Evolutionary conservation across 2,888 invertebrate species (phyloP).

Genomic region (Prenolepis imparis): DNA sequence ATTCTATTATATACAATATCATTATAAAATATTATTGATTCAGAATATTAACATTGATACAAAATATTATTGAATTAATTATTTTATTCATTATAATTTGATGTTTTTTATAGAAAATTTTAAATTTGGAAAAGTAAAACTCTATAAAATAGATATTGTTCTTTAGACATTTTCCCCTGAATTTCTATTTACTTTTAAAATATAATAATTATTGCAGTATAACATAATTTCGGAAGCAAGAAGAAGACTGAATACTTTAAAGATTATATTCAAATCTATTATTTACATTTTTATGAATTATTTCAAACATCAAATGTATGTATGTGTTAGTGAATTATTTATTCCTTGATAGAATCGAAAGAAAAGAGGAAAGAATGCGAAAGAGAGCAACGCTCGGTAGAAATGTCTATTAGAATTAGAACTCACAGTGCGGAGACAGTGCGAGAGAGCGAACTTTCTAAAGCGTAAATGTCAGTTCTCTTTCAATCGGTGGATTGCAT

Average conservation of each 20-base stretch:
- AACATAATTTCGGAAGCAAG: background rate
- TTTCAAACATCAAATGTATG: background rate
- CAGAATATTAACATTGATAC: too few relatives aligned
- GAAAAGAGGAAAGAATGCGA: background rate
- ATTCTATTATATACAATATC: too few relatives aligned
- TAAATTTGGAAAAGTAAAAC: background rate
- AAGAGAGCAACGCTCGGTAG: conserved; percentile 36
- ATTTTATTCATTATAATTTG: background rate
- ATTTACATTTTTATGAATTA: background rate
- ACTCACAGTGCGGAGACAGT: conserved; percentile 71
- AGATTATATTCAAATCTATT: background rate
- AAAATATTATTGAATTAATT: background rate
- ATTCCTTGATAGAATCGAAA: background rate
- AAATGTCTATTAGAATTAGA: conserved; percentile 34
- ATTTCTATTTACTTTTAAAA: background rate
- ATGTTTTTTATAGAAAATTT: background rate
- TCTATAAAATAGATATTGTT: background rate
- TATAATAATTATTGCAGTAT: background rate
- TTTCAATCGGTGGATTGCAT: conserved; percentile 75
- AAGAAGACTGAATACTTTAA: background rate
- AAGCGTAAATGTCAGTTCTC: conserved; percentile 85
- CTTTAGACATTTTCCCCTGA: background rate
- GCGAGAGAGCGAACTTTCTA: conserved; percentile 83
- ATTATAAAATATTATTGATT: background rate
- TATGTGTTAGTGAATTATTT: background rate